Percentiles rank a stretch among this genome's conserved stretches.
Evolutionary conservation across 2,113 vertebrate genomes (phyloP).

Genomic region (Penelope pileata): DNA sequence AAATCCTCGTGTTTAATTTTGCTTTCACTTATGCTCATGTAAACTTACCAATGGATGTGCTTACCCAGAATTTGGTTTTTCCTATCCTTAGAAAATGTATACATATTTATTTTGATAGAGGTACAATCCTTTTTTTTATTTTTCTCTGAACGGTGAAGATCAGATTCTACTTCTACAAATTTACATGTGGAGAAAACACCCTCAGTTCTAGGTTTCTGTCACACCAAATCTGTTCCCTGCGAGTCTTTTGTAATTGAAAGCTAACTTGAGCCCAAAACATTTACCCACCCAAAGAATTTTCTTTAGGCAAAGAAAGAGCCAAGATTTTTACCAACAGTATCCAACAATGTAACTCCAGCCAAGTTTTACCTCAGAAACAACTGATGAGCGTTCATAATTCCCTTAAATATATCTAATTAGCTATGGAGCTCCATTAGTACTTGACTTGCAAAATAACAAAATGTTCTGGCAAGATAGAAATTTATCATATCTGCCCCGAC

Average conservation of each 20-base stretch:
- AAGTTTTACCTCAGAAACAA: conserved; percentile 13
- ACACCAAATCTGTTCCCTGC: neutral
- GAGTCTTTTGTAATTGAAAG: neutral
- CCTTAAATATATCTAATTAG: neutral
- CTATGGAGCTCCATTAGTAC: neutral
- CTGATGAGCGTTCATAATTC: neutral
- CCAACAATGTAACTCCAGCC: neutral
- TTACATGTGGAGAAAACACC: neutral
- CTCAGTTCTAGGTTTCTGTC: neutral
- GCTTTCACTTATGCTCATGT: neutral
- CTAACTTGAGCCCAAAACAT: neutral
- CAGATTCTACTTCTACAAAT: neutral
- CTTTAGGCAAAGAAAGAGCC: neutral
- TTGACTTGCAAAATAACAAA: neutral
- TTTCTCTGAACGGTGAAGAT: neutral
- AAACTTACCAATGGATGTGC: neutral
- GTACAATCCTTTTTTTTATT: neutral
- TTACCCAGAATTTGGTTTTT: neutral
- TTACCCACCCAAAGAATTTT: neutral
- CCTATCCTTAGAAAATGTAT: neutral
- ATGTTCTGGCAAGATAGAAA: neutral
- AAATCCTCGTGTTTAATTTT: neutral
- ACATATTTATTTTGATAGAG: neutral
- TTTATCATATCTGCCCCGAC: neutral
- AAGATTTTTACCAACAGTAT: neutral